A percentile compares a stretch with the other conserved stretches of the same genome.
Evolutionary conservation across 2,888 invertebrate genomes (phyloP).

Genomic region (Malachius bipustulatus): DNA sequence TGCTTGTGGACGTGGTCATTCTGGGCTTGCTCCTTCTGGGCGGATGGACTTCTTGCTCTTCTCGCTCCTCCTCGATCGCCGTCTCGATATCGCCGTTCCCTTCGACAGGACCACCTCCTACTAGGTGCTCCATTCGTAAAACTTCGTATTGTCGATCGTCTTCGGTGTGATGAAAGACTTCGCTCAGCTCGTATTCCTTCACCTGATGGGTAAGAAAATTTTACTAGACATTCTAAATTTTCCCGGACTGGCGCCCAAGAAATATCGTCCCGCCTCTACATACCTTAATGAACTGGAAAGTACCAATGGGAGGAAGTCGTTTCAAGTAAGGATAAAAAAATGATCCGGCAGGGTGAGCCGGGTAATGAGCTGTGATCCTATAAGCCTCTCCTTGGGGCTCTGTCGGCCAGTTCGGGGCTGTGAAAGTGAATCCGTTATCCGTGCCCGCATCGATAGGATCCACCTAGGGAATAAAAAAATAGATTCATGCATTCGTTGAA

Average conservation of each 20-base stretch:
- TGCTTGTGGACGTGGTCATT: conserved; percentile 15
- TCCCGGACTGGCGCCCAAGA: too few species aligned
- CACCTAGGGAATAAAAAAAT: conserved; percentile 43
- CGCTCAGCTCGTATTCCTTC: conserved; percentile 77
- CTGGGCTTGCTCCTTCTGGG: conserved; percentile 20
- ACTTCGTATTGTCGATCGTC: conserved; percentile 68
- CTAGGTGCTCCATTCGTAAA: conserved; percentile 47
- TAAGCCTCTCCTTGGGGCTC: conserved; percentile 81
- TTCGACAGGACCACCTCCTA: conserved; percentile 46
- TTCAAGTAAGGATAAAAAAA: conserved; percentile 87
- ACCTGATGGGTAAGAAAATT: conserved; percentile 45
- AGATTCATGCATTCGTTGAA: neutral
- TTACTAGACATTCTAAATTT: neutral
- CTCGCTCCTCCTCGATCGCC: conserved; percentile 69
- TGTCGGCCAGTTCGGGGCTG: conserved; percentile 92
- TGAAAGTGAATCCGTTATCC: conserved; percentile 91
- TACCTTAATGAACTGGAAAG: conserved; percentile 85
- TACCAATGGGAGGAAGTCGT: conserved; percentile 78
- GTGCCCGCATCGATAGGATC: conserved; percentile 89
- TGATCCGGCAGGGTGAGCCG: conserved; percentile 85
- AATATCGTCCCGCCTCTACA: too few species aligned
- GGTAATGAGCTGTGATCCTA: conserved; percentile 78
- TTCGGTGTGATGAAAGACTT: conserved; percentile 73
- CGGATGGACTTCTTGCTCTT: conserved; percentile 45
- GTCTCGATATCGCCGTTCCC: conserved; percentile 62